phyloP scores from a whole-genome alignment of 2,888 invertebrate genomes.

The Drosophila mettleri region DNA sequence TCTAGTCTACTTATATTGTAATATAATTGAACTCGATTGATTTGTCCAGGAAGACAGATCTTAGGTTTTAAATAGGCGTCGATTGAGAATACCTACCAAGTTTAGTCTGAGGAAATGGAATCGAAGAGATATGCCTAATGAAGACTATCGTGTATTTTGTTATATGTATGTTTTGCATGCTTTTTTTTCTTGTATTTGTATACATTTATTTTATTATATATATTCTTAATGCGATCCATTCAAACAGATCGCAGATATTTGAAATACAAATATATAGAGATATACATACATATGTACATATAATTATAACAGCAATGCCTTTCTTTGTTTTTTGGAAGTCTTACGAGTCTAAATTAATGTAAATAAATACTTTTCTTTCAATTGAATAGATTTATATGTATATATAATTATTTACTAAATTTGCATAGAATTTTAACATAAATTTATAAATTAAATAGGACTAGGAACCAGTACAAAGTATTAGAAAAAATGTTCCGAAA shows the following conservation, averaged over 20 bases:
- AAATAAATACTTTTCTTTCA: conserved; percentile 71
- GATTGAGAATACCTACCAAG: conserved; percentile 6
- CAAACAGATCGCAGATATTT: conserved; percentile 19
- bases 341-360: conserved; percentile 53
- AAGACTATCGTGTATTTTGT: conserved; percentile 17
- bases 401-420: conserved; percentile 54
- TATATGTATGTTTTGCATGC: conserved; percentile 8
- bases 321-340: conserved; percentile 63
- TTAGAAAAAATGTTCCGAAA: conserved; percentile 49
- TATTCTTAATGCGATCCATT: conserved; percentile 11
- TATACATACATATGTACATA: conserved; percentile 49
- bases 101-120: conserved; percentile 11
- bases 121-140: conserved; percentile 15
- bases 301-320: conserved; percentile 72
- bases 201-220: conserved; percentile 29
- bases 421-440: conserved; percentile 45
- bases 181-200: conserved; percentile 14
- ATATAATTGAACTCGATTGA: conserved; percentile 11
- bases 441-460: conserved; percentile 64
- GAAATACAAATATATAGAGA: conserved; percentile 42
- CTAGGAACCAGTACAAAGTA: conserved; percentile 76
- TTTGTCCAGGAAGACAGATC: conserved; percentile 29
- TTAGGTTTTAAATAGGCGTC: conserved; percentile 9
- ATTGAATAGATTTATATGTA: conserved; percentile 42
- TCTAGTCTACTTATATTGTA: background rate